Percentiles rank a stretch among this genome's conserved stretches.
Evolutionary conservation across 2,888 invertebrate species (phyloP).

Genomic region (Leptothorax acervorum): DNA sequence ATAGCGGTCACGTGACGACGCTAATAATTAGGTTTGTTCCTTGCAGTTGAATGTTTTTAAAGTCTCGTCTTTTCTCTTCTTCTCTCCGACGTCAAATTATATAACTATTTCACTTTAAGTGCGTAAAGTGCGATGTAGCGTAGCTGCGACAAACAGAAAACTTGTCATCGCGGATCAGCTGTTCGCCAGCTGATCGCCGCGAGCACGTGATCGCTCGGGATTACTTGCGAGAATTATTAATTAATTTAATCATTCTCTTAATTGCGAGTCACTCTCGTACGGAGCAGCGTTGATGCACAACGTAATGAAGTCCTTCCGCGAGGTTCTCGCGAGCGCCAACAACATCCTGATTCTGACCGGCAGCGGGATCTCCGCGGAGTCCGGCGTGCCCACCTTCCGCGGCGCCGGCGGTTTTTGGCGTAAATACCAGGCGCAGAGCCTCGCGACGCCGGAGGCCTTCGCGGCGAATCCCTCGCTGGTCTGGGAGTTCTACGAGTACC

Average conservation of each 20-base stretch:
- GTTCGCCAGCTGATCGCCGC: constrained; percentile 24
- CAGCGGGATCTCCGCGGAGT: constrained; percentile 94
- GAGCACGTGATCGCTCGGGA: background rate
- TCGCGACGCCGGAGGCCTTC: constrained; percentile 92
- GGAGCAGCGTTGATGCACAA: constrained; percentile 24
- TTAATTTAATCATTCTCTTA: background rate
- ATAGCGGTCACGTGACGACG: background rate
- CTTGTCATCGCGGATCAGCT: constrained; percentile 7
- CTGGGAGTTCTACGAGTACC: constrained; percentile 96
- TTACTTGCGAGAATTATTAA: constrained; percentile 40
- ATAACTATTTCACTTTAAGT: background rate
- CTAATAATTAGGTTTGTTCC: background rate
- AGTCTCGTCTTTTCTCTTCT: background rate
- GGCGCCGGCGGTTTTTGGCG: constrained; percentile 94
- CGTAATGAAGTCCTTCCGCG: constrained; percentile 86
- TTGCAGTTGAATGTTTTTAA: background rate
- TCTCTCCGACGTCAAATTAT: background rate
- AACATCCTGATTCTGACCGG: constrained; percentile 91
- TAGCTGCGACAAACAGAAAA: background rate
- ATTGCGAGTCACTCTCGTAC: background rate
- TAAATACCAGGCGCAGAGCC: constrained; percentile 89
- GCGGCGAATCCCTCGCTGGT: constrained; percentile 91
- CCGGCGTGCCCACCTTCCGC: constrained; percentile 95
- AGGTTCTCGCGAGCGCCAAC: constrained; percentile 88
- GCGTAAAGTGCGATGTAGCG: background rate